A percentile compares a stretch with the other conserved stretches of the same genome.
Conservation (phyloP, 2,797 vertebrate genomes). For the Nothura maculosa region DNA sequence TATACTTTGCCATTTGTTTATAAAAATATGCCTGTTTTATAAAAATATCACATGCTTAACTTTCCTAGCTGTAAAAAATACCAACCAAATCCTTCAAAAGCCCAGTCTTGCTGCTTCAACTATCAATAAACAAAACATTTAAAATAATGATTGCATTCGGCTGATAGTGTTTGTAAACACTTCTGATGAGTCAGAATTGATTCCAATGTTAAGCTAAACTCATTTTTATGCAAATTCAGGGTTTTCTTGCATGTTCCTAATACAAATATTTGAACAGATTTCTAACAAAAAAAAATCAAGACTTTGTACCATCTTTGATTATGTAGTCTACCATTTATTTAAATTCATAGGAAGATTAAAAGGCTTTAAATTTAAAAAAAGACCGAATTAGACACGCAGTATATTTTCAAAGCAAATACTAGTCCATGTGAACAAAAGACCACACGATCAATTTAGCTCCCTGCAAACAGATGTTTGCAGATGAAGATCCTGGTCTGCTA, state of each 20-base stretch:
- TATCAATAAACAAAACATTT: not conserved
- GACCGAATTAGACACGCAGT: not conserved
- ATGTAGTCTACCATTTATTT: not conserved
- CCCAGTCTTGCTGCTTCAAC: not conserved
- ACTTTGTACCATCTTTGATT: not conserved
- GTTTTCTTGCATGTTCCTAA: not conserved
- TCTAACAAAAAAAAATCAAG: not conserved
- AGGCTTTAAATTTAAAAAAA: not conserved
- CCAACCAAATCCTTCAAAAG: not conserved
- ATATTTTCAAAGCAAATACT: not conserved
- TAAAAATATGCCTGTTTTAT: not conserved
- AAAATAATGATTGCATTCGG: not conserved
- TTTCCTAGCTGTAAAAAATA: not conserved
- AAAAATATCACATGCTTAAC: not conserved
- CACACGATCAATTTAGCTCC: not conserved
- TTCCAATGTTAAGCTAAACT: not conserved
- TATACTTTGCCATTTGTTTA: not conserved
- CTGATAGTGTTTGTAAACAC: not conserved
- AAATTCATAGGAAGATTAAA: not conserved
- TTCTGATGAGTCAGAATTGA: not conserved
- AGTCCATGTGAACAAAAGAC: not conserved
- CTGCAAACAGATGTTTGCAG: conserved; percentile 1
- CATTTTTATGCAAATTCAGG: fast-evolving
- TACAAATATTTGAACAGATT: not conserved
- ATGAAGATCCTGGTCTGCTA: not conserved